Base-by-base conservation (phyloP, 1,140 invertebrate genomes). In the Eueides isabella region DNA sequence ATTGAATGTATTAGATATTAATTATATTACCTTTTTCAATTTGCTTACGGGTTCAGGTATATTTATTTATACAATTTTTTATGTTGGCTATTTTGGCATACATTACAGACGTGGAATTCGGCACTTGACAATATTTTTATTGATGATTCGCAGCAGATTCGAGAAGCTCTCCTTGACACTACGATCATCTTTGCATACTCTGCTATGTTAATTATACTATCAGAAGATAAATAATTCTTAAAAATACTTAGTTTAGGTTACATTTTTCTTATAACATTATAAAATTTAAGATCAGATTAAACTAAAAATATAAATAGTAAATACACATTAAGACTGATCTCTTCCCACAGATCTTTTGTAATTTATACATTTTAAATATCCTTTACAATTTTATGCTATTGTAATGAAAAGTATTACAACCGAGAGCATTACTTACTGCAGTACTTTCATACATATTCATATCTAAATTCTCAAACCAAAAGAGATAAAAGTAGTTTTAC, bases 401-500 rank as follows among this genome's bases (percentile, higher is more conserved):
- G 79, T 85, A 90, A 90, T 85, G 76, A 82, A 76, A 77, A 76
- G 80, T 83, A 89, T 86, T 85, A 88, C 76, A 85, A 82, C 77
- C 72, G 74, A 79, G 76, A 77, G 80, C 81, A 88, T 88, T 89
- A 88, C 84, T 85, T 84, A 89, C 87, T 89, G 85, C 81, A 90
- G 80, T 80, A 76, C 81, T 75, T 84, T 77, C 79, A 89, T 91
- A 88, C 86, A 91, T 92, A 90, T 92, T 88, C 88, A 89, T 92
- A 91, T 86, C 75, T 85, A 85, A 90, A 87, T 87, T 89, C 83
- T 84, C 82, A 80, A 81, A 88, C 80, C 74, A 82, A 88, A 89
- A 90, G 80, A 85, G 84, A 90, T 89, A 91, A 91, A 92, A 90
- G 87, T 91, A 90, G 89, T 91, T 89, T 82, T 86, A 92, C 89